Evolutionary conservation across 1,140 invertebrate species (phyloP), one percentile per base, ranked within the genome.

Genomic region (Drosophila asahinai): DNA sequence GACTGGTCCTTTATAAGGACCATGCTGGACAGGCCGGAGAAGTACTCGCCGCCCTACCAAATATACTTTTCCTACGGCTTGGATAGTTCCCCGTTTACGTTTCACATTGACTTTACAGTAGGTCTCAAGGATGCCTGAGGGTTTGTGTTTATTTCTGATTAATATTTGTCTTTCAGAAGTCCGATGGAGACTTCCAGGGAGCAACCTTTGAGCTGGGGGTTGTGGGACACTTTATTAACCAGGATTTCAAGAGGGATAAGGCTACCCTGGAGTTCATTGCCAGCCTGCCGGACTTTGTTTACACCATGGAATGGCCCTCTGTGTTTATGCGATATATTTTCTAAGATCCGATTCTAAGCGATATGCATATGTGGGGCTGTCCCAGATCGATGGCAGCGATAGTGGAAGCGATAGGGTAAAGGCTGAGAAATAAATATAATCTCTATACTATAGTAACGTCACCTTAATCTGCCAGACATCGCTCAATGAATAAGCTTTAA

Each of bases 61-160:
- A 93, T 96, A 64, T 96, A 95, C 92, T 96, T 96, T 83, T 94
- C 95, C 2, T 95, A 95, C 82, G 95, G 94, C 5, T 93, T 94
- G 30, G 92, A 95, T 65, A 94, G 93, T 45, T 86, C 94, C 47
- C 94, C 95, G 27, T 94, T 95, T 66, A 94, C 93, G 68, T 95
- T 96, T 90, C 94, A 94, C 63, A 84, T 96, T 38, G 94, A 95
- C 80, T 93, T 96, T 45, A 92, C 93, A 75, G 95, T 96, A 25
- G 54, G 81, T 70, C 5, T 8, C 3, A 22, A 17, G n/a, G 42
- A 22, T 11, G 2, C 0, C 1, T 1, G 9, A 15, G 0, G 1
- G 4, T 17, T 19, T 47, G 6, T 17, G 15, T 0, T 3, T 9
- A 9, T 4, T 19, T 3, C 5, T 27, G 8, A 64, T 59, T 6